Base-by-base conservation (phyloP, 1,140 invertebrate genomes). In the Araneus ventricosus region DNA sequence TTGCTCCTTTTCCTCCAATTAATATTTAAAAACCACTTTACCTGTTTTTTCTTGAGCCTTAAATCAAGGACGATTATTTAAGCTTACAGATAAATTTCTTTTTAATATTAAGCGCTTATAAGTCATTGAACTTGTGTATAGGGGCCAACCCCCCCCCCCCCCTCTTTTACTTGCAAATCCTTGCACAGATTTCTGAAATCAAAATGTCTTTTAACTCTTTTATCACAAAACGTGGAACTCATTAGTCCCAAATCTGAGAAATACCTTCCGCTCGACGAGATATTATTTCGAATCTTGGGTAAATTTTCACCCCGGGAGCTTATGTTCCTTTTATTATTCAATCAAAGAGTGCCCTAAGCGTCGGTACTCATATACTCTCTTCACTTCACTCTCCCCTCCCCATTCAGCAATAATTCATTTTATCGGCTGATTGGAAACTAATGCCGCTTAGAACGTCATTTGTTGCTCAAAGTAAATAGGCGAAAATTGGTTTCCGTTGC, bases 381-480 rank as follows among this genome's bases (percentile, higher is more conserved):
- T 52, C 45, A 52, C 39, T 4, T 17, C 45, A 22, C 52, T 2
- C 52, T 20, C 52, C 45, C 2, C 14, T n/a, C 27, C 34, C 67
- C 30, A 82, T 90, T 59, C 39, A 90, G 52, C 89, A 59, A 90
- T 90, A 90, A 90, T 90, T 90, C 57, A 90, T 80, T 82, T 82
- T 59, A 70, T 82, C 52, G 70, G 34, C 52, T 90, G 75, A 90
- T 90, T 82, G 89, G 75, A 61, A 90, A 90, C 75, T 90, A 90
- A 90, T 90, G 79, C 89, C n/a, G 24, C 89, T 82, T 30, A 57
- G 45, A 82, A 61, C 61, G 41, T 82, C 89, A 90, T 90, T 90
- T 90, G 89, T 90, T 90, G 89, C 89, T 75, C 57, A 30, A 90
- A 90, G 89, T 90, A 90, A 90, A 90, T 90, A 75, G 89, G 79